Evolutionary conservation across 2,113 vertebrate species (phyloP).

Genomic region (Pyxicephalus adspersus): DNA sequence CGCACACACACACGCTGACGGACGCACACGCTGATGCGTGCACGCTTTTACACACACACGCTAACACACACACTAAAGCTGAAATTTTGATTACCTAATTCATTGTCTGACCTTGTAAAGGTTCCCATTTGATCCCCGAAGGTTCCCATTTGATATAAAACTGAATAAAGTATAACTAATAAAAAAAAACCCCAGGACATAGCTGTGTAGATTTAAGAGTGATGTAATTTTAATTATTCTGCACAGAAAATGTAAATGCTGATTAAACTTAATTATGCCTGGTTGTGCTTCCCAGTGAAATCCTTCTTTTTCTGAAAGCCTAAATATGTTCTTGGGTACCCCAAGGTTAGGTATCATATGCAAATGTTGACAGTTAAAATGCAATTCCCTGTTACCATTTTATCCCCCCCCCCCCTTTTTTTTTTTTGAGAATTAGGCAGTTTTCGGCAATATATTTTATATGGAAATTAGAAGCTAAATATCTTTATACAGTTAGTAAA

Average conservation of each 20-base stretch:
- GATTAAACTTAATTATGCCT: slow-evolving; percentile 63
- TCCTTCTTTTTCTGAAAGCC: slow-evolving; percentile 61
- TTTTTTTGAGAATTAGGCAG: not conserved
- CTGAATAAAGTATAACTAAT: slow-evolving; percentile 62
- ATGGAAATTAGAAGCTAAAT: no score
- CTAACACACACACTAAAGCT: no score
- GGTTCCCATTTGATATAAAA: slow-evolving; percentile 58
- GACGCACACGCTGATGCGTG: no score
- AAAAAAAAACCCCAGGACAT: slow-evolving; percentile 66
- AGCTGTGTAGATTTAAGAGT: slow-evolving; percentile 71
- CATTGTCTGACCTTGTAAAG: slow-evolving; percentile 57
- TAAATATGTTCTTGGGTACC: slow-evolving; percentile 59
- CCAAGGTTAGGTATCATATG: slow-evolving; percentile 61
- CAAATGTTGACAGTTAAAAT: slow-evolving; percentile 55
- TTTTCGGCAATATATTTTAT: no score
- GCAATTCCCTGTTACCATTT: not conserved
- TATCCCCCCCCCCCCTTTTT: no score
- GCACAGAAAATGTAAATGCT: slow-evolving; percentile 61
- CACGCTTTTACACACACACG: no score
- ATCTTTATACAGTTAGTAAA: no score
- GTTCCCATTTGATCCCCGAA: slow-evolving; percentile 46
- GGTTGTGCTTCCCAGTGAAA: slow-evolving; percentile 63
- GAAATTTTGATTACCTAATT: slow-evolving; percentile 28
- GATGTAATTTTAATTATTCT: slow-evolving; percentile 70
- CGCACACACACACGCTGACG: no score